A percentile compares a stretch with the other conserved stretches of the same genome.
These are phyloP conservation scores for Melieria omissa DNA, from an alignment of 2,888 invertebrate genomes.

Conservation along the genomic window DNA sequence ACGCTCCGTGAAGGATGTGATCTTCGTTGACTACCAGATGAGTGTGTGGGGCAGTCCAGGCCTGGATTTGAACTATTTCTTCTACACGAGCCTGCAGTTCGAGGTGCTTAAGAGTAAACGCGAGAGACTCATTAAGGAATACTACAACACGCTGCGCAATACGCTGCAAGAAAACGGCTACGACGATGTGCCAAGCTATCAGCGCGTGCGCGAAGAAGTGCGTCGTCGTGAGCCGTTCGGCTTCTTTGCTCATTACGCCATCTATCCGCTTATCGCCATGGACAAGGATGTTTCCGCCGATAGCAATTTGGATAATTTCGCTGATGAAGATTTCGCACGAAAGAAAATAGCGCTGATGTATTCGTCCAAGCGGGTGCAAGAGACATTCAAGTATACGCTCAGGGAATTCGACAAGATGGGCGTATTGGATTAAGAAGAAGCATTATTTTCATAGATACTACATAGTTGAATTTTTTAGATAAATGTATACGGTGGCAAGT, in stretches of 20 bases:
- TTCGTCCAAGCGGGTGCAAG: conserved; percentile 51
- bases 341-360: conserved; percentile 54
- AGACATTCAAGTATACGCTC: conserved; percentile 55
- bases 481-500: too few relatives aligned
- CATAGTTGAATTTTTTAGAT: too few relatives aligned
- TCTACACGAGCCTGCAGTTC: conserved; percentile 57
- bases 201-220: conserved; percentile 54
- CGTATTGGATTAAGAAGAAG: conserved; percentile 45
- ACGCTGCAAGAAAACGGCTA: conserved; percentile 49
- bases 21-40: conserved; percentile 62
- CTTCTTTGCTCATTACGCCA: conserved; percentile 56
- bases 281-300: conserved; percentile 54
- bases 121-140: conserved; percentile 53
- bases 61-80: conserved; percentile 64
- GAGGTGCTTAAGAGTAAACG: conserved; percentile 55
- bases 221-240: conserved; percentile 53
- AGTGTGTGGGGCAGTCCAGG: conserved; percentile 62
- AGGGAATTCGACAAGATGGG: conserved; percentile 58
- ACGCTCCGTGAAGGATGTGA: conserved; percentile 45
- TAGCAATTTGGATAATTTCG: conserved; percentile 55
- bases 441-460: too few relatives aligned
- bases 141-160: conserved; percentile 52
- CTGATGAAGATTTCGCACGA: conserved; percentile 51
- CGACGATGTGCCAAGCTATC: conserved; percentile 51
- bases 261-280: conserved; percentile 57